phyloP scores from a whole-genome alignment of 2,888 invertebrate species.

The Marasmarcha lunaedactyla region DNA sequence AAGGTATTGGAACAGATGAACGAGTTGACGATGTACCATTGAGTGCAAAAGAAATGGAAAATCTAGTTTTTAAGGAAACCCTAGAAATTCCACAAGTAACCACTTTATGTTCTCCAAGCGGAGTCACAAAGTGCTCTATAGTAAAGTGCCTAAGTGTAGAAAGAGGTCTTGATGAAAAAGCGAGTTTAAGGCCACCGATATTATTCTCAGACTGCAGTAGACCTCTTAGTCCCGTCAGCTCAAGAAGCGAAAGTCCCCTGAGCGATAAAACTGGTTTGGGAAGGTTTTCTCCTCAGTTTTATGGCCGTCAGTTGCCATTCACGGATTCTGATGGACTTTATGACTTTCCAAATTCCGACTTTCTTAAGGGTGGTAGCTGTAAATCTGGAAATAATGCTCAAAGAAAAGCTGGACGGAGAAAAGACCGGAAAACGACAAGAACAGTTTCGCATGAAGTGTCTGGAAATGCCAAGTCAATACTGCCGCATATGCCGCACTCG shows the following conservation, averaged over 20 bases:
- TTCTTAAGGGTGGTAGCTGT: slow-evolving; percentile 67
- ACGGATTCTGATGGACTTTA: slow-evolving; percentile 85
- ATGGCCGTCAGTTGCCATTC: slow-evolving; percentile 76
- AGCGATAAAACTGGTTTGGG: slow-evolving; percentile 79
- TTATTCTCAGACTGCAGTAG: slow-evolving; percentile 73
- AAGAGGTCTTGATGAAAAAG: slow-evolving; percentile 58
- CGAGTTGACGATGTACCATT: slow-evolving; percentile 79
- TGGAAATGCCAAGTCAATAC: slow-evolving; percentile 65
- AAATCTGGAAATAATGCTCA: slow-evolving; percentile 57
- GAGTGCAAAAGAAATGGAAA: slow-evolving; percentile 74
- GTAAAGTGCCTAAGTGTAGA: slow-evolving; percentile 71
- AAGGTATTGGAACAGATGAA: slow-evolving; percentile 83
- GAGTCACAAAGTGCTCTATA: slow-evolving; percentile 62
- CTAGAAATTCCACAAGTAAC: slow-evolving; percentile 56
- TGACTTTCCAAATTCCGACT: slow-evolving; percentile 83
- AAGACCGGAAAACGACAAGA: slow-evolving; percentile 71
- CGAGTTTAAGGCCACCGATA: slow-evolving; percentile 48
- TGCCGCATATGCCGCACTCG: slow-evolving; percentile 63
- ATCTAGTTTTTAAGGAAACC: slow-evolving; percentile 44
- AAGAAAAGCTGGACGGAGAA: slow-evolving; percentile 73
- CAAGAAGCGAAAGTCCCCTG: slow-evolving; percentile 82
- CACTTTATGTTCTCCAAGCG: slow-evolving; percentile 48
- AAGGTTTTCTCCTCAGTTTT: slow-evolving; percentile 79
- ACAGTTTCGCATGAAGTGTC: slow-evolving; percentile 56
- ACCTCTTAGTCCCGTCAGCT: slow-evolving; percentile 79